Base-by-base conservation (phyloP, 2,113 vertebrate genomes). In the rat (Rattus norvegicus) region DNA sequence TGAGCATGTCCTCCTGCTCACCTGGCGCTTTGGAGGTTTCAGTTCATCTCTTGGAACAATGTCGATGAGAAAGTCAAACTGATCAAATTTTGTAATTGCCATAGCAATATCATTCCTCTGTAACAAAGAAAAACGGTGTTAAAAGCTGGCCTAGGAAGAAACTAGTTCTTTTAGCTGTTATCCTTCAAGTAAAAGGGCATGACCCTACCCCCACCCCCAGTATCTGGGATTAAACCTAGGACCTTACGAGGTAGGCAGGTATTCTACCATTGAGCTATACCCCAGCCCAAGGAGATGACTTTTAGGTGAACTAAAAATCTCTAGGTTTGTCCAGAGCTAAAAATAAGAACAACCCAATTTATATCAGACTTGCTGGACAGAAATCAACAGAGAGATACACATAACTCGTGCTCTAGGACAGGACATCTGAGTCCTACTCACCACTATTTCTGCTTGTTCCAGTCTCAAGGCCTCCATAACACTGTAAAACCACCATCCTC, bases 41-140 rank as follows among this genome's bases (percentile, higher is more conserved):
- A 99, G 98, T 95, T 99, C 99, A 81, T 99, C 99, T 97, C 99
- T 98, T 61, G 99, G 99, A 79, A 99, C 99, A 3, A 99, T 99
- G 97, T 99, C 99, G 19, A 99, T 99, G 54, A 99, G 99, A 98
- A 99, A 99, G 97, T 99, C 99, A 96, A 99, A 99, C 95, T 99
- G 99, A 98, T 99, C 99, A 36, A 99, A 99, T 98, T 99, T 99
- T 30, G 99, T 99, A 97, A 99, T 99, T 3, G 99, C 99, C 99
- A 99, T 99, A 96, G 99, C 99, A 7, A 99, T 99, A 98, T 99
- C 99, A 77, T 99, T 99, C 98, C 99, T 99, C 99, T 99, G 98
- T 0, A 98, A 98, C 54, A 92, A 98, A 97, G 92, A 75, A 96
- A 93, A 97, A 28, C 22, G 90, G 63, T 88, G 61, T 96, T 61